phyloP scores from a whole-genome alignment of 2,888 invertebrate species.

The Yponomeuta sedellus region DNA sequence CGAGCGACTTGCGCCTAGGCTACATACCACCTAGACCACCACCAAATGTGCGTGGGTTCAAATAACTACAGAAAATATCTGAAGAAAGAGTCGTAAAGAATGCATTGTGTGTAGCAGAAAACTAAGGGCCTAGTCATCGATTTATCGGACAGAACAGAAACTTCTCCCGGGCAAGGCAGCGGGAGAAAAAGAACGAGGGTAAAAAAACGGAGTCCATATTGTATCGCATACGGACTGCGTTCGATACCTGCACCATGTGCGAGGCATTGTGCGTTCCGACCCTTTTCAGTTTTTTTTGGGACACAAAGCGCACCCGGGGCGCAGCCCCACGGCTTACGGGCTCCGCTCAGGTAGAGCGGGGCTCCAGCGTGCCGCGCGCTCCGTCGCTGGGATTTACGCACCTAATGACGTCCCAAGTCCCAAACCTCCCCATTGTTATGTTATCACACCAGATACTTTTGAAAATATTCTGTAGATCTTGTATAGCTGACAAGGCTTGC shows the following conservation, averaged over 20 bases:
- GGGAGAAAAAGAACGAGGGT: conserved; percentile 7
- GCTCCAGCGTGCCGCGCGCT: conserved; percentile 35
- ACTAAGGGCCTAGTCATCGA: not conserved
- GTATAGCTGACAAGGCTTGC: not conserved
- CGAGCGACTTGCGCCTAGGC: too few species aligned
- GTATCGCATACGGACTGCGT: conserved; percentile 29
- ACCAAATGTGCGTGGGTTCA: not conserved
- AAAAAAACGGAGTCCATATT: conserved; percentile 17
- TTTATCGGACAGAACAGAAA: not conserved
- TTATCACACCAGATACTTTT: not conserved
- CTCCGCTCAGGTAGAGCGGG: conserved; percentile 55
- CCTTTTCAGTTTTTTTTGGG: conserved; percentile 66
- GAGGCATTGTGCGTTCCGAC: conserved; percentile 54
- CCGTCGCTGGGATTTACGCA: conserved; percentile 43
- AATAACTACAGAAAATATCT: not conserved
- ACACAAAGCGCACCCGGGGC: conserved; percentile 55
- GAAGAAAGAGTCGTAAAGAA: not conserved
- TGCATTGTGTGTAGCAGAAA: not conserved
- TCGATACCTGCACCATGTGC: conserved; percentile 19
- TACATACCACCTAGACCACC: too few species aligned
- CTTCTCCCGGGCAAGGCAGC: conserved; percentile 5
- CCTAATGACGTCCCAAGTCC: conserved; percentile 23
- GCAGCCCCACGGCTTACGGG: conserved; percentile 42
- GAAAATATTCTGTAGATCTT: not conserved
- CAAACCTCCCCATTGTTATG: conserved; percentile 31